Percentiles rank a stretch among this genome's conserved stretches.
Evolutionary conservation across 35 echinoderm and acorn worm genomes (phyloP).

Genomic region (Lytechinus variegatus): DNA sequence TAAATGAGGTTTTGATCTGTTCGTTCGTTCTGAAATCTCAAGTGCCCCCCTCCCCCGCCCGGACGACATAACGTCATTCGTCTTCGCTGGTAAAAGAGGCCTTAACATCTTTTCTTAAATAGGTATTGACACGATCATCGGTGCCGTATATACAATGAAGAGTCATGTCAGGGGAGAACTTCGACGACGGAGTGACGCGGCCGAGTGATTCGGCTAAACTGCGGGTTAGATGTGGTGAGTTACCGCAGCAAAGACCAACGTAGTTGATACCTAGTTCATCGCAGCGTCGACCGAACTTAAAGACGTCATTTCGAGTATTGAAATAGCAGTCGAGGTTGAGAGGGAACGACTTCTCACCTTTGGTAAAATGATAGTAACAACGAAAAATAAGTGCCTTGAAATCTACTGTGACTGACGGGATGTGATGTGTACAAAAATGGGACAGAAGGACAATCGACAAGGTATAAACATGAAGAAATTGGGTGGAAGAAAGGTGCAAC

Average conservation of each 20-base stretch:
- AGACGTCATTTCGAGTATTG: constrained; percentile 63
- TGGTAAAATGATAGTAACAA: not conserved
- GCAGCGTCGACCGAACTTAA: constrained; percentile 68
- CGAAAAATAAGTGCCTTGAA: no score
- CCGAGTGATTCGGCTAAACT: constrained; percentile 68
- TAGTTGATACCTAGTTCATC: constrained; percentile 70
- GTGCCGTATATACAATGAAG: constrained; percentile 68
- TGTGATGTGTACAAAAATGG: no score
- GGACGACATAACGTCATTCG: not conserved
- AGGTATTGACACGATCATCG: constrained; percentile 36
- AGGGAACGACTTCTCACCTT: constrained; percentile 56
- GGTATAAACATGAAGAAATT: no score
- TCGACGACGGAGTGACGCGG: constrained; percentile 59
- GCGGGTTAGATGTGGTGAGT: constrained; percentile 68
- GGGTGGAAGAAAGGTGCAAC: no score
- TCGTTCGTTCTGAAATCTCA: no score
- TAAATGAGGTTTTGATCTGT: no score
- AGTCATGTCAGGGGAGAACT: constrained; percentile 69
- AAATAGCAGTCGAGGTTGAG: constrained; percentile 61
- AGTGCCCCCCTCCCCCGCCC: no score
- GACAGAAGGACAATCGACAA: no score
- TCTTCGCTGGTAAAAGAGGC: not conserved
- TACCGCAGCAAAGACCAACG: constrained; percentile 86
- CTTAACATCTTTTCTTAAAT: constrained; percentile 19
- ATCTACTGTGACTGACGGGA: no score